Percentiles rank a stretch among this genome's conserved stretches.
Evolutionary conservation across 2,797 vertebrate species (phyloP).

Genomic region (Gadopsis bispinosus): DNA sequence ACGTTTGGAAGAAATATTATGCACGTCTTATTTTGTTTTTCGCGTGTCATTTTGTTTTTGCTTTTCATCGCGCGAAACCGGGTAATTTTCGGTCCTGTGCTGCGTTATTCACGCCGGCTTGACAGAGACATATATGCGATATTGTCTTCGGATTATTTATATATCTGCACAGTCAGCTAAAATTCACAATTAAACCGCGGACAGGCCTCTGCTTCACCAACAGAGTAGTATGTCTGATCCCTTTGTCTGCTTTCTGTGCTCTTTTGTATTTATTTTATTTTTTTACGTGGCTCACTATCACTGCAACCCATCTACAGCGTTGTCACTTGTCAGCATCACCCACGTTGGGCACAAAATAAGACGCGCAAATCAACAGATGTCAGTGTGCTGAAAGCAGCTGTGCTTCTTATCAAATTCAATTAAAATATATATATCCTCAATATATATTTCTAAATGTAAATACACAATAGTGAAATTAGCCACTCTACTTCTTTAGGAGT

Average conservation of each 20-base stretch:
- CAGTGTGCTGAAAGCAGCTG: no score
- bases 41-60: accelerated
- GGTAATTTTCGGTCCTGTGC: background rate
- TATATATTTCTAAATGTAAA: background rate
- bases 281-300: background rate
- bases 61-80: accelerated
- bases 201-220: background rate
- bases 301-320: background rate
- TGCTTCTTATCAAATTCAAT: background rate
- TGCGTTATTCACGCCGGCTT: background rate
- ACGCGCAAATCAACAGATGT: background rate
- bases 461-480: no score
- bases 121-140: background rate
- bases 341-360: background rate
- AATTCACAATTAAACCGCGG: background rate
- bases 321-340: background rate
- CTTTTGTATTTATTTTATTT: no score
- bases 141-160: background rate
- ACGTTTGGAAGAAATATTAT: accelerated
- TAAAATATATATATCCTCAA: no score
- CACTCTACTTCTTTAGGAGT: background rate
- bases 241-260: background rate
- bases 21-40: no score
- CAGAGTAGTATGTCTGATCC: background rate
- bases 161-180: background rate